Evolutionary conservation across 2,113 vertebrate species (phyloP).

Genomic region (Elgaria multicarinata): DNA sequence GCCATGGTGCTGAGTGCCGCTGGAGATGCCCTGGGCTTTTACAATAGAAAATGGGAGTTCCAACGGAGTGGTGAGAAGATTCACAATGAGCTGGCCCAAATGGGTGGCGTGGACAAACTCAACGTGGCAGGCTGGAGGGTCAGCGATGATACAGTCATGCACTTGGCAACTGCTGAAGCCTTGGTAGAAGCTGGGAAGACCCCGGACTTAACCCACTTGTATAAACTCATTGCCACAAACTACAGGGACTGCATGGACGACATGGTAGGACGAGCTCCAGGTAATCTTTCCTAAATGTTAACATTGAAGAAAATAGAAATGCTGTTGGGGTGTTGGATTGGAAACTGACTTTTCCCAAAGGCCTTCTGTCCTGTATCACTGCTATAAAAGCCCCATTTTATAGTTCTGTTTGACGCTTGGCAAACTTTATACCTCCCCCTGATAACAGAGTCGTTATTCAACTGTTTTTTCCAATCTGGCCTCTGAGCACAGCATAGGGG

Average conservation of each 20-base stretch:
- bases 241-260: slow-evolving; percentile 84
- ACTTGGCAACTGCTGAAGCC: slow-evolving; percentile 85
- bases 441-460: background rate
- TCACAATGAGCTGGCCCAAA: slow-evolving; percentile 74
- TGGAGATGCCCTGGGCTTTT: slow-evolving; percentile 82
- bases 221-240: slow-evolving; percentile 76
- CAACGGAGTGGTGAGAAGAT: slow-evolving; percentile 69
- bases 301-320: background rate
- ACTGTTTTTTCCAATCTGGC: background rate
- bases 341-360: background rate
- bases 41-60: slow-evolving; percentile 80
- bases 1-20: slow-evolving; percentile 81
- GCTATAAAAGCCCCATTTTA: background rate
- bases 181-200: slow-evolving; percentile 69
- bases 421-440: background rate
- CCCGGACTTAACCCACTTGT: slow-evolving; percentile 57
- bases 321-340: background rate
- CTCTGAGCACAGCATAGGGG: background rate
- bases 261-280: slow-evolving; percentile 82
- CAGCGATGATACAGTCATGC: slow-evolving; percentile 88
- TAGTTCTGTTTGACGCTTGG: background rate
- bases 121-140: slow-evolving; percentile 73
- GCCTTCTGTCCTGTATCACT: background rate
- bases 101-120: slow-evolving; percentile 77
- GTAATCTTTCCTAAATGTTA: slow-evolving; percentile 62